Base-by-base conservation (phyloP, 2,797 vertebrate species). In the Manis pentadactyla region DNA sequence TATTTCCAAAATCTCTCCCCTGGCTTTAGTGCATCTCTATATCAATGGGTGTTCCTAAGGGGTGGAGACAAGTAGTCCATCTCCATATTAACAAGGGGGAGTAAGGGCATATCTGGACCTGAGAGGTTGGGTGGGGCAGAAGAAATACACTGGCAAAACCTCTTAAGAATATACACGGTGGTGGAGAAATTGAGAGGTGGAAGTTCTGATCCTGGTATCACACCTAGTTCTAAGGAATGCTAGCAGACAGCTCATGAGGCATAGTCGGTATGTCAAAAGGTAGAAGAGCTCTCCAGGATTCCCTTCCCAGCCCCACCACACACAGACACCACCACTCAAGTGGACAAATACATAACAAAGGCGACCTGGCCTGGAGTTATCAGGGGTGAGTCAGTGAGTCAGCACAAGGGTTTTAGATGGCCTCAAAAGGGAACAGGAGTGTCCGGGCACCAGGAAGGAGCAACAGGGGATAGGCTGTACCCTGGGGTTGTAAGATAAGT, bases 381-480 rank as follows among this genome's bases (percentile, higher is more conserved):
- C 2, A 13, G 3, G 4, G 37, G 11, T 74, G 6, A 79, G 13
- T 63, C 21, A 25, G 1, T 39, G 42, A 79, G 2, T 0, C 2
- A 85, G 10, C 2, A 61, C 13, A 15, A 31, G 25, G 18, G 19
- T 11, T 93, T 82, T 53, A 27, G 21, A 71, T 57, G 5, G 1
- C 9, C 5, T 85, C 29, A 1, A 55, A 85, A 3, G 61, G 5
- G 2, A 37, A 19, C 0, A n/a, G 6, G 18, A 55, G 4, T 25
- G 2, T 9, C 31, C 37, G 4, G 0, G 3, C 4, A 4, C 5
- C 68, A 66, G 29, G 6, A 2, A 10, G 39, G 42, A 64, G 27
- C 5, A 77, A n/a, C 0, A 51, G 7, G 4, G 5, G 1, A 0
- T 19, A 73, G 27, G 14, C 0, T 34, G 61, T 1, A 12, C 39